Evolutionary conservation across 2,888 invertebrate genomes (phyloP), one percentile per base, ranked within the genome.

Genomic region (Gasteruption jaculator): DNA sequence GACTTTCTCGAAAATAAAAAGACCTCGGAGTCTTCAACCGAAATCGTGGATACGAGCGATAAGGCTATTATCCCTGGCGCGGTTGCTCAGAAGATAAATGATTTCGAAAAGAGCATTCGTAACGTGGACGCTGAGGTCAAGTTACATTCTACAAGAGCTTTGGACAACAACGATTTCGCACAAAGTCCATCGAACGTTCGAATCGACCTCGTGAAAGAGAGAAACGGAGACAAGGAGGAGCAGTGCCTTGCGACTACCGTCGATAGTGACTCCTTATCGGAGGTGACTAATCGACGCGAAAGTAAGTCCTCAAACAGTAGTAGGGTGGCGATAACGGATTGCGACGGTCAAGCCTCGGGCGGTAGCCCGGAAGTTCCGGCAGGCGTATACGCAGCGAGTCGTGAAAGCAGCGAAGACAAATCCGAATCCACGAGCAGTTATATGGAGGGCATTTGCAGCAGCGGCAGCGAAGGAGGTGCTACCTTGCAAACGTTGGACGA

Each of bases 361-460:
- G 24, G 7, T 7, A n/a, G 24, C 24, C n/a, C 24, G 24, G 31
- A 31, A 6, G 18, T 5, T 31, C 4, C 31, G 16, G 10, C 14
- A 4, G 10, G 14, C 5, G 14, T 6, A 4, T 5, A 4, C 4
- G 14, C 8, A 4, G 10, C 37, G 15, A 48, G 37, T 21, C 43
- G 47, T 12, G 53, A 57, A 30, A 52, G 48, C 26, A 58, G 51
- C 21, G 55, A 61, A 26, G 56, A 62, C 36, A 61, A 58, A 47
- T 53, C 55, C 1, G 61, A 63, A 41, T 56, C 53, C 5, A 50
- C 43, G 7, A 51, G 46, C 34, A 59, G 50, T 45, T 56, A 52
- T 32, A 41, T 46, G 7, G 56, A 63, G 26, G 53, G 48, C 18
- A 50, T 41, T 16, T 41, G 21, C 8, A 48, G 46, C 38, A 54